Evolutionary conservation across 2,888 invertebrate species (phyloP).

Genomic region (Loripinus fragilis): DNA sequence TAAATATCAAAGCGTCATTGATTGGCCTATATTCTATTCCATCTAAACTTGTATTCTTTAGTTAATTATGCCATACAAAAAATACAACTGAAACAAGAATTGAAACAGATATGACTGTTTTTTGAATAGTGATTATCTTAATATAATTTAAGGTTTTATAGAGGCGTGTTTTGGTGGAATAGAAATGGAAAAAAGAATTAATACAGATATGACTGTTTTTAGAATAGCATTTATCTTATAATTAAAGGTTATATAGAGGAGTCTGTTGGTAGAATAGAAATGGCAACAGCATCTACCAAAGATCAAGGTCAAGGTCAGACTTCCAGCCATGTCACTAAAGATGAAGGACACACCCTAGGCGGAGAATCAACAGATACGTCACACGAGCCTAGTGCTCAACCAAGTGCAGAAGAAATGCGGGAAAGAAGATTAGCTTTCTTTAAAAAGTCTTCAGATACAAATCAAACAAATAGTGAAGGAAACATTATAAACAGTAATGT

Average conservation of each 20-base stretch:
- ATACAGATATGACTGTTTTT: no score
- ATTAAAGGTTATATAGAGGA: conserved; percentile 59
- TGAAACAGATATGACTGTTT: no score
- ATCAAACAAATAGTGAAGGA: not conserved
- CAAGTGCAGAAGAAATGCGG: conserved; percentile 67
- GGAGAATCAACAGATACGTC: not conserved
- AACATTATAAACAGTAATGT: not conserved
- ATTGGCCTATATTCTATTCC: no score
- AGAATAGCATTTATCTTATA: not conserved
- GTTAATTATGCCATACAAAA: no score
- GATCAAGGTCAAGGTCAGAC: conserved; percentile 1
- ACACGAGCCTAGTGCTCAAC: not conserved
- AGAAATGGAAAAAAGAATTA: no score
- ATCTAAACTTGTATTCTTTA: no score
- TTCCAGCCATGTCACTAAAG: not conserved
- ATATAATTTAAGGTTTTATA: no score
- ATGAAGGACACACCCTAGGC: conserved; percentile 19
- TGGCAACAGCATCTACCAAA: conserved; percentile 1
- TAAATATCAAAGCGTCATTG: no score
- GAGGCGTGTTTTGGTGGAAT: no score
- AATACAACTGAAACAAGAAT: no score
- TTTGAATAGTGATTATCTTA: no score
- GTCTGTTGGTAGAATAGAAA: conserved; percentile 47
- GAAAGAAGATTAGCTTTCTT: conserved; percentile 73
- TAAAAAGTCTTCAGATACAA: conserved; percentile 39